A percentile compares a stretch with the other conserved stretches of the same genome.
phyloP scores from a whole-genome alignment of 1,140 invertebrate species.

The Neuroterus valhalla region DNA sequence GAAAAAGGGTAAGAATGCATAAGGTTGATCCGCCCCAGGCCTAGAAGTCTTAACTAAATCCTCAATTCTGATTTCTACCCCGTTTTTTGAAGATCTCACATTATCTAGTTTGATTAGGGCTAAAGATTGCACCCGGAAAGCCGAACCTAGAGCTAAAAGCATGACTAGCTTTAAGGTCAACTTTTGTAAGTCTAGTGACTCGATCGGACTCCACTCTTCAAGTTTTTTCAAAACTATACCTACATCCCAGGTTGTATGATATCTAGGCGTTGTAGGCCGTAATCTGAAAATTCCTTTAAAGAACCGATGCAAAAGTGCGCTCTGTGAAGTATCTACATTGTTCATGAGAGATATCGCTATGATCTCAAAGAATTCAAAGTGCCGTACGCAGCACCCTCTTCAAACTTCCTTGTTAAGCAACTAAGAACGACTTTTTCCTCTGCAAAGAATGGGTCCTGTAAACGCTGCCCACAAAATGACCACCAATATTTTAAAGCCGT shows the following conservation, averaged over 20 bases:
- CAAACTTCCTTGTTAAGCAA: too few species aligned
- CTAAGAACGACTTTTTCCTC: too few species aligned
- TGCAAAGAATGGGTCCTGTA: too few species aligned
- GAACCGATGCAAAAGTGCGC: too few species aligned
- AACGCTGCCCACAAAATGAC: too few species aligned
- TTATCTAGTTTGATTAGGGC: neutral
- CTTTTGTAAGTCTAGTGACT: neutral
- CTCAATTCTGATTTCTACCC: slow-evolving; percentile 20
- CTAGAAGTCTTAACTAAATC: slow-evolving; percentile 14
- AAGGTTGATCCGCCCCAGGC: slow-evolving; percentile 6
- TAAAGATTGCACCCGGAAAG: slow-evolving; percentile 3
- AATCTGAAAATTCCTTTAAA: slow-evolving; percentile 49
- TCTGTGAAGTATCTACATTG: too few species aligned
- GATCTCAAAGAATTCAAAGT: too few species aligned
- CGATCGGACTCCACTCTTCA: neutral
- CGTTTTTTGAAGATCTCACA: neutral
- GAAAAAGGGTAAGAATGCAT: neutral
- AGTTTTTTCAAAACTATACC: slow-evolving; percentile 20
- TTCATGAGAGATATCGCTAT: too few species aligned
- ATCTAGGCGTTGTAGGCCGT: slow-evolving; percentile 48
- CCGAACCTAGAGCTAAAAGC: slow-evolving; percentile 14
- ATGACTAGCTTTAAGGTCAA: slow-evolving; percentile 3
- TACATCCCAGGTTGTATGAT: slow-evolving; percentile 50
- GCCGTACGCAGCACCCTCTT: too few species aligned
- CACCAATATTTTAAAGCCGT: too few species aligned